Evolutionary conservation across 2,797 vertebrate species (phyloP).

Genomic region (Sebastes flavidus): DNA sequence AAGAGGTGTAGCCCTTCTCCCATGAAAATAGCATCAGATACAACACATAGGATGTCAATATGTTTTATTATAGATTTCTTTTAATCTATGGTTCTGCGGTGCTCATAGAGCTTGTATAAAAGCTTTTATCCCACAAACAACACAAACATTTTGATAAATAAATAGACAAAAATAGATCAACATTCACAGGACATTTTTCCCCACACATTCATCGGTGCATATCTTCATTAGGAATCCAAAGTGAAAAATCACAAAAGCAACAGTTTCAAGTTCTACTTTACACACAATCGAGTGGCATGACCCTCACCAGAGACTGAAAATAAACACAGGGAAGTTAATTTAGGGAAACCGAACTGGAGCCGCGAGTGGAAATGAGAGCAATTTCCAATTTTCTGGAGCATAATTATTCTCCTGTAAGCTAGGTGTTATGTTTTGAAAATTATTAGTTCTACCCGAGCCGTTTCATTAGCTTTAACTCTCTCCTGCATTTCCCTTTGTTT

Average conservation of each 20-base stretch:
- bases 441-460: background rate
- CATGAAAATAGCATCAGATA: background rate
- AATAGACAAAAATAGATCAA: conserved; percentile 51
- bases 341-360: background rate
- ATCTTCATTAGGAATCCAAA: conserved; percentile 21
- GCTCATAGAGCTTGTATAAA: conserved; percentile 63
- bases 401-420: background rate
- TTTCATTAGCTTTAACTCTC: conserved; percentile 13
- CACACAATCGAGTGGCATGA: background rate
- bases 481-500: conserved; percentile 10
- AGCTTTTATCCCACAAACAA: conserved; percentile 38
- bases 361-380: background rate
- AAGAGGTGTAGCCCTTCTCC: background rate
- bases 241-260: conserved; percentile 16
- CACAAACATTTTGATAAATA: conserved; percentile 55
- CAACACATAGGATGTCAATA: conserved; percentile 8
- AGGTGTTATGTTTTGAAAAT: background rate
- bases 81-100: conserved; percentile 2
- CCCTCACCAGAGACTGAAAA: background rate
- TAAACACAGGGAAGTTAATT: background rate
- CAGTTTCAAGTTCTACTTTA: background rate
- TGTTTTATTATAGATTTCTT: conserved; percentile 38
- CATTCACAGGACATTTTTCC: conserved; percentile 16
- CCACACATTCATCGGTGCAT: conserved; percentile 60
- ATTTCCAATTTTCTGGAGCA: conserved; percentile 18